Percentiles rank a stretch among this genome's conserved stretches.
phyloP scores from a whole-genome alignment of 2,888 invertebrate species.

The Seladonia tumulorum region DNA sequence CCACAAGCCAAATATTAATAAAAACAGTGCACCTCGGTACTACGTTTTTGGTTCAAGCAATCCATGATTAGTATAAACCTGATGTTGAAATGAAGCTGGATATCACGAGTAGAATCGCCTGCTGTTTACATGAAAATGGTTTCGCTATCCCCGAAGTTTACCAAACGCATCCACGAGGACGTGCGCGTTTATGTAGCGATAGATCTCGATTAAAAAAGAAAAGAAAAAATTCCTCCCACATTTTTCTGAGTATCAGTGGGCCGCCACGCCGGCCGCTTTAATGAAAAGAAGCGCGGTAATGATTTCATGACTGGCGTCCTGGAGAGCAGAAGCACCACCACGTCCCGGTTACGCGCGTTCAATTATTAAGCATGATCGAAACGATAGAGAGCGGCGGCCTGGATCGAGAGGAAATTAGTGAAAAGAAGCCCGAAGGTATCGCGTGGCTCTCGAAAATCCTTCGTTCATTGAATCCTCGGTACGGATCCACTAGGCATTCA shows the following conservation, averaged over 20 bases:
- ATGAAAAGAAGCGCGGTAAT: not conserved
- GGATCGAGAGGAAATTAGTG: constrained; percentile 19
- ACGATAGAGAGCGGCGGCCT: not conserved
- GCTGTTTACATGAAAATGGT: no score
- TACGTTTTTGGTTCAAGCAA: no score
- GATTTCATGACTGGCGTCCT: not conserved
- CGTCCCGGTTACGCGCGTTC: not conserved
- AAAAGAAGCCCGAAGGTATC: constrained; percentile 17
- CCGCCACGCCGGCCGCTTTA: not conserved
- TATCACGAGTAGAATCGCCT: no score
- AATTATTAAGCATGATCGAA: constrained; percentile 33
- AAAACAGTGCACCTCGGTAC: no score
- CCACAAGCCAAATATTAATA: no score
- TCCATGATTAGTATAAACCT: no score
- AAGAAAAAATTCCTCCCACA: not conserved
- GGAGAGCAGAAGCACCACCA: not conserved
- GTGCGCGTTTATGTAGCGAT: not conserved
- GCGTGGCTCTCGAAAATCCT: not conserved
- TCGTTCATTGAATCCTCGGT: not conserved
- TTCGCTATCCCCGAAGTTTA: not conserved
- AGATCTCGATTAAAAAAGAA: not conserved
- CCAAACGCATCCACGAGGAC: not conserved
- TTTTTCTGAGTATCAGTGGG: not conserved
- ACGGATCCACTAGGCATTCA: not conserved
- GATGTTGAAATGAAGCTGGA: no score